Base-by-base conservation (phyloP, 2,888 invertebrate species). In the Psococerastis gibbosa region DNA sequence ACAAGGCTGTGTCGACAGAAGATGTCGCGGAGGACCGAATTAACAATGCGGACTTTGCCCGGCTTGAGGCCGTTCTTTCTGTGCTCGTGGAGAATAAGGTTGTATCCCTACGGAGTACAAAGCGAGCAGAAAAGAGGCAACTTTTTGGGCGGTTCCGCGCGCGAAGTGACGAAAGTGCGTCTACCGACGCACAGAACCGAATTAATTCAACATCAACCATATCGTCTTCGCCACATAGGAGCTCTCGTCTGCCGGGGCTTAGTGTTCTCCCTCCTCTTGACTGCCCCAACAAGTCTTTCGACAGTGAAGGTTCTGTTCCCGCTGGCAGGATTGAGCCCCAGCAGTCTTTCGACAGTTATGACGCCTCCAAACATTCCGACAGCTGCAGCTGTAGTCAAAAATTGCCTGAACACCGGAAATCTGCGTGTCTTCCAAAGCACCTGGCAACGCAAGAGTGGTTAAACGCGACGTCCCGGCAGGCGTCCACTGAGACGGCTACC, bases 31-130 rank as follows among this genome's bases (percentile, higher is more conserved):
- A 32, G 16, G 18, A 17, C 11, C 18, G 4, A 6, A 23, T 16
- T 22, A 5, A 13, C 5, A 32, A 20, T n/a, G 13, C 17, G 31
- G 17, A 27, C 16, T 35, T 11, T 20, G 70, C 73, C 49, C 70
- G 74, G 52, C 65, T 75, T 56, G 78, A 79, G 60, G 74, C 77
- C 42, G 74, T 78, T 50, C 66, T 79, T 52, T 72, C 77, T 44
- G 75, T 76, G 51, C 65, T 78, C 49, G 75, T 79, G 50, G 75
- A 78, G 61, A 73, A 71, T 54, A 79, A 79, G 67, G 70, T 75
- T 59, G 65, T 75, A 63, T 65, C 76, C 56, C 61, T 70, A 63
- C 38, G 38, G 15, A 20, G 20, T n/a, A 20, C 17, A 6, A 38
- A 22, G 20, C 15, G 20, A 20, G 22, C 17, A 13, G 38, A 38